Conservation (phyloP, 2,113 vertebrate species). For the Gambusia affinis region DNA sequence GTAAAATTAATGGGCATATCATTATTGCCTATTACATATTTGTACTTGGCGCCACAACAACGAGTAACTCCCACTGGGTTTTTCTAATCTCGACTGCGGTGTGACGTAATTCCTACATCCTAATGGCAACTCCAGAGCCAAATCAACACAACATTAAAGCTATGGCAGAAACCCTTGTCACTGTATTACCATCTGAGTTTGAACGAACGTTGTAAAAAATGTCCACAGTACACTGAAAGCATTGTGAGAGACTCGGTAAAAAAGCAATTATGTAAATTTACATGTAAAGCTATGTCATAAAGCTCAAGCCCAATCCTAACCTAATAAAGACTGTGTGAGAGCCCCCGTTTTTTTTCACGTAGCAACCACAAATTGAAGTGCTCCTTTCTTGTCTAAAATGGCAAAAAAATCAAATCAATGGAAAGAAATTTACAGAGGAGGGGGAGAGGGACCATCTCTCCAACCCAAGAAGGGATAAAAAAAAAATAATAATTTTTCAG, state of each 20-base stretch:
- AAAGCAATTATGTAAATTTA: constrained; percentile 8
- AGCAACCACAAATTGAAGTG: constrained; percentile 18
- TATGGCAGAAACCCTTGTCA: background rate
- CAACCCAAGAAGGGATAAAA: constrained; percentile 9
- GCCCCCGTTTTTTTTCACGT: constrained; percentile 29
- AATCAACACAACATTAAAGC: constrained; percentile 8
- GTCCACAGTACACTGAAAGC: background rate
- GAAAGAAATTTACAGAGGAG: constrained; percentile 6
- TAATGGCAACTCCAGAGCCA: background rate
- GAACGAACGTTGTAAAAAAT: background rate
- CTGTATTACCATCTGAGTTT: background rate
- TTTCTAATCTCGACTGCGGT: background rate
- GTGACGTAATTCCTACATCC: background rate
- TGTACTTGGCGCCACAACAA: background rate
- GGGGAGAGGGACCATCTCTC: constrained; percentile 4
- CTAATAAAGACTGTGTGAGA: constrained; percentile 39
- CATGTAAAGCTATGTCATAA: constrained; percentile 18
- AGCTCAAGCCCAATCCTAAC: constrained; percentile 23
- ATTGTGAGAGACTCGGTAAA: background rate
- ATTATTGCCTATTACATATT: background rate
- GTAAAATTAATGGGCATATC: background rate
- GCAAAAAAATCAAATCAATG: constrained; percentile 41
- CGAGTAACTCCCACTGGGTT: background rate
- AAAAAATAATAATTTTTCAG: background rate
- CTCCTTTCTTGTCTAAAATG: constrained; percentile 17